Conservation (phyloP, 1,140 invertebrate species). For the fruit fly (Drosophila melanogaster) region Release_6_plus_ISO1_MT NT_033779.5:525501-526000, state of each 20-base stretch:
- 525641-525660: conserved; percentile 1
- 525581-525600: conserved; percentile 65
- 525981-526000: conserved; percentile 40
- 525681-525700: conserved; percentile 69
- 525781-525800: conserved; percentile 60
- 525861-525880: conserved; percentile 30
- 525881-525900: conserved; percentile 61
- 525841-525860: conserved; percentile 29
- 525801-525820: conserved; percentile 67
- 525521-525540: conserved; percentile 45
- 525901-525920: conserved; percentile 41
- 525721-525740: conserved; percentile 3
- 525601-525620: conserved; percentile 45
- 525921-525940: too few species aligned
- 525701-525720: conserved; percentile 19
- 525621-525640: conserved; percentile 2
- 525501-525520: conserved; percentile 17
- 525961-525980: conserved; percentile 48
- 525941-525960: conserved; percentile 5
- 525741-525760: conserved; percentile 46
- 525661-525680: conserved; percentile 72
- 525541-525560: conserved; percentile 49
- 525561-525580: conserved; percentile 51
- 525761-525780: conserved; percentile 83
- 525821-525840: conserved; percentile 68